Evolutionary conservation across 1,140 invertebrate genomes (phyloP), one percentile per base, ranked within the genome.

Genomic region (Brachionus rubens): DNA sequence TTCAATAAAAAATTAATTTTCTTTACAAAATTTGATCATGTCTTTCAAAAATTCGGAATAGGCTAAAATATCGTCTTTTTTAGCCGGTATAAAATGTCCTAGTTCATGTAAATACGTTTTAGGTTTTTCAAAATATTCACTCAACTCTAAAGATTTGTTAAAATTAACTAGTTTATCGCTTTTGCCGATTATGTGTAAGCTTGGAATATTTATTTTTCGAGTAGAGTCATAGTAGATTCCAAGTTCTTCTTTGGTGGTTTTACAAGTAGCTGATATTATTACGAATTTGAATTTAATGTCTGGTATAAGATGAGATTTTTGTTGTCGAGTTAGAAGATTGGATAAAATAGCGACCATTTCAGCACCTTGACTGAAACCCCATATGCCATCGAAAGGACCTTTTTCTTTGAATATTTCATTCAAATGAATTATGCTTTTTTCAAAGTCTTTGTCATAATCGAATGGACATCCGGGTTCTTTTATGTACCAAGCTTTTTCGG

Each of bases 341-440:
- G 16, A 28, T 47, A 62, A 40, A 47, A 76, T n/a, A 50, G 76
- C 14, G n/a, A 21, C 46, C 24, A 77, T 50, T 41, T 28, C 24
- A n/a, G 62, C 59, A 33, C 76, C 76, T 68, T 77, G 76, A 68
- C 59, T 67, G 36, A 77, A 77, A 9, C 54, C 76, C 46, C 56
- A 54, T 30, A 77, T 43, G 14, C 59, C 62, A 16, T 77, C 76
- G 41, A 67, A 77, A 2, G 59, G 76, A 14, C 36, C 59, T 40
- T 77, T 46, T 68, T 56, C 54, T 9, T 16, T 16, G 14, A 76
- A 46, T 14, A 62, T 10, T 36, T 67, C 21, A 14, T 50, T 26
- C 12, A 76, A 28, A 28, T 62, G 48, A 12, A 33, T 33, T 46
- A 76, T 33, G 6, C 50, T 52, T 26, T 14, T 46, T 47, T 76